Conservation (phyloP, 2,113 vertebrate species). For the Nibea coibor region DNA sequence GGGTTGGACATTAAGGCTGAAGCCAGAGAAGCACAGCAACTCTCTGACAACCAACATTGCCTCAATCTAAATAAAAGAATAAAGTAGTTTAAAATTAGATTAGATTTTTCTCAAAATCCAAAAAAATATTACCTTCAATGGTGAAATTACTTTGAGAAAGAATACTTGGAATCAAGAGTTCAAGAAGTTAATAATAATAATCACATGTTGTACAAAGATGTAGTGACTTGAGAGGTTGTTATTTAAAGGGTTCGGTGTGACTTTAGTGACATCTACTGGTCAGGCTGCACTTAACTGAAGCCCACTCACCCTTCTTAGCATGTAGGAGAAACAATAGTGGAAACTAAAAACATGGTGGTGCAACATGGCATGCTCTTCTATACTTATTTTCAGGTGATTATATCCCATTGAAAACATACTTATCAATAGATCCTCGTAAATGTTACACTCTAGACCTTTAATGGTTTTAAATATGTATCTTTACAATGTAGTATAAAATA, state of each 20-base stretch:
- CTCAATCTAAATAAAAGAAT: constrained; percentile 24
- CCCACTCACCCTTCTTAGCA: too few relatives aligned
- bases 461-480: neutral
- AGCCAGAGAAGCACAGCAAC: constrained; percentile 25
- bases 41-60: constrained; percentile 21
- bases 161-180: neutral
- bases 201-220: neutral
- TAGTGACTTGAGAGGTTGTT: neutral
- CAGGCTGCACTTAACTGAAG: too few relatives aligned
- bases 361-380: too few relatives aligned
- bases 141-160: neutral
- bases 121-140: too few relatives aligned
- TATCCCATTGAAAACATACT: too few relatives aligned
- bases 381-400: too few relatives aligned
- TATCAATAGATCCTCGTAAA: too few relatives aligned
- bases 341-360: too few relatives aligned
- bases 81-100: neutral
- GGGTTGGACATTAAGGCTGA: constrained; percentile 7
- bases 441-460: too few relatives aligned
- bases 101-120: neutral
- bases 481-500: neutral
- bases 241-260: too few relatives aligned
- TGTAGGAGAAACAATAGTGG: too few relatives aligned
- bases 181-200: neutral
- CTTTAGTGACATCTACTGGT: too few relatives aligned